Base-by-base conservation (phyloP, 30 jellyfish, hydroid and myxozoan species). In the Phacellophora camtschatica region DNA sequence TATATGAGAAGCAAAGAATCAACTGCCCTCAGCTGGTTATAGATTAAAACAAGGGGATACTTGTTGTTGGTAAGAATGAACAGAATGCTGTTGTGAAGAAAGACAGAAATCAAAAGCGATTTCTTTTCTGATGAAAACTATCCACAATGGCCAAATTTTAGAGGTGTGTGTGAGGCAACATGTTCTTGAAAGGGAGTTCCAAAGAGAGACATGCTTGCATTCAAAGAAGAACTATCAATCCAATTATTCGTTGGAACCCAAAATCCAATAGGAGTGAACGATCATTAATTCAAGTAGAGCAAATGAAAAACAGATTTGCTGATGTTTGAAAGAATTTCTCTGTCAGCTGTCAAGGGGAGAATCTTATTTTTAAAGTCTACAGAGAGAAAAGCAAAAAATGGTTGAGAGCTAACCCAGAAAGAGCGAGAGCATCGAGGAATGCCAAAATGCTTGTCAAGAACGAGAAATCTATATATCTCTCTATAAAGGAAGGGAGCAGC, bases 1-100 rank as follows among this genome's bases (percentile, higher is more conserved):
- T 43, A 35, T 70, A 70, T 27, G 84, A 70, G 16, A 31, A 70
- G 55, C 13, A 43, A 1, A 24, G n/a, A 13, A 49, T 70, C 53
- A 61, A 48, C 27, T 70, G 84, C 65, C 84, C 84, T 6, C 84
- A 70, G 84, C 53, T 72, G n/a, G 86, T 53, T 19, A 36, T 12
- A 3, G 86, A 72, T 55, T 72, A 72, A 61, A 72, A 72, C 31
- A 49, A 20, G 6, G 53, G 35, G 28, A 72, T 50, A 74, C 33
- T 51, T 27, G 86, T 62, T 13, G 86, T 72, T 3, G 74, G 32
- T 16, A 51, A 8, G 2, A 15, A 31, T 50, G 61, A 51, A 15
- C 74, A 72, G 42, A 67, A 72, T 35, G 30, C 74, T 4, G 55
- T 72, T 8, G 37, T 35, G 4, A 72, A 49, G 49, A 72, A 72